Conservation (phyloP, 2,888 invertebrate genomes). For the Polydrusus pterygomalis region DNA sequence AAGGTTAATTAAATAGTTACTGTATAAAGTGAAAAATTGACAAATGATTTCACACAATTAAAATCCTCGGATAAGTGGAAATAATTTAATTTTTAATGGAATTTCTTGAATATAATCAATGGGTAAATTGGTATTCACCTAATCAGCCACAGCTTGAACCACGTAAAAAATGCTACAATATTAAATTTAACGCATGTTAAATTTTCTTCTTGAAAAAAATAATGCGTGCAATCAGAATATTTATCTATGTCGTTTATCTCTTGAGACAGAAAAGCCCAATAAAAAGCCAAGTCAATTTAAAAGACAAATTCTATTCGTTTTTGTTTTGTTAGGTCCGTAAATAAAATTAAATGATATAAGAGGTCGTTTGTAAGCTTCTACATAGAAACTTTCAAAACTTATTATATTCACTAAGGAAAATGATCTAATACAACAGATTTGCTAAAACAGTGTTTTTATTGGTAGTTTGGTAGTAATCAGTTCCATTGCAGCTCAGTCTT, state of each 20-base stretch:
- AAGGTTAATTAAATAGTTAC: too few relatives aligned
- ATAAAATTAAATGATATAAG: constrained; percentile 41
- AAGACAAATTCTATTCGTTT: constrained; percentile 43
- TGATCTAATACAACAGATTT: too few relatives aligned
- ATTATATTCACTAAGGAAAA: too few relatives aligned
- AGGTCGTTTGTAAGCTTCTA: background rate
- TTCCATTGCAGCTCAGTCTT: too few relatives aligned
- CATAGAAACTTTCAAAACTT: background rate
- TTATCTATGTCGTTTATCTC: constrained; percentile 48
- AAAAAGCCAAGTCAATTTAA: constrained; percentile 42
- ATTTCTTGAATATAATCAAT: background rate
- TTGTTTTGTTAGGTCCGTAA: constrained; percentile 33
- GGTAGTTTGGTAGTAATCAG: too few relatives aligned
- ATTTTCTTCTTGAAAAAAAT: constrained; percentile 8
- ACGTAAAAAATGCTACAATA: background rate
- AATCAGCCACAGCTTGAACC: background rate
- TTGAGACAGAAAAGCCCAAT: constrained; percentile 28
- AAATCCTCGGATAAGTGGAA: too few relatives aligned
- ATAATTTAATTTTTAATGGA: too few relatives aligned
- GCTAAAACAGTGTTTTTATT: too few relatives aligned
- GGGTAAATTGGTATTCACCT: background rate
- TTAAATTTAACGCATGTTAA: background rate
- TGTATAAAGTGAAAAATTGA: too few relatives aligned
- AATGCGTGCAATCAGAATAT: constrained; percentile 39
- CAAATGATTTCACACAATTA: too few relatives aligned